Conservation (phyloP, 2,797 vertebrate genomes). For the Phylloscopus collybita region DNA sequence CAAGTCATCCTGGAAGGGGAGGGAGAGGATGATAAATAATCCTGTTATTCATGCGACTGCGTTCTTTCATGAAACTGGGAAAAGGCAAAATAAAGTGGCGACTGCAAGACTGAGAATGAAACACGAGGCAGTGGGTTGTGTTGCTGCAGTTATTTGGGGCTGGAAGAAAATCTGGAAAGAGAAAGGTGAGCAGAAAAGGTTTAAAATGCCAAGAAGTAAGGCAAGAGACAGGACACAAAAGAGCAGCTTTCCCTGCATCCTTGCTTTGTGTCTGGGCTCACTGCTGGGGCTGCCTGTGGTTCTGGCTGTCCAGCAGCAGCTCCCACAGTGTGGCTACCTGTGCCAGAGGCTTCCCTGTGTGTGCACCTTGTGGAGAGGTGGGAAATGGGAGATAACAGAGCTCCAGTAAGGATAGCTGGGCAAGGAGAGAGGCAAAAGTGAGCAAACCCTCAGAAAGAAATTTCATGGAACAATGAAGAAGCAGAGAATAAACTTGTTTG, state of each 20-base stretch:
- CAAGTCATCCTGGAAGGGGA: conserved; percentile 70
- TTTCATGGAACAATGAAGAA: not conserved
- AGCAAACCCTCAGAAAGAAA: not conserved
- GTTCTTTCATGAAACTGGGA: conserved; percentile 65
- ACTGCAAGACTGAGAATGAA: conserved; percentile 3
- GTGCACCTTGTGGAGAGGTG: not conserved
- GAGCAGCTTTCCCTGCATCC: not conserved
- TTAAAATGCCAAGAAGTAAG: not conserved
- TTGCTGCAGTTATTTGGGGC: not conserved
- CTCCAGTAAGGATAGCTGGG: not conserved
- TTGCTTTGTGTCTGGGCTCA: not conserved
- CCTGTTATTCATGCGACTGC: conserved; percentile 62
- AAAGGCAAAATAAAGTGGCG: conserved; percentile 56
- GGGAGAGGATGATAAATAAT: conserved; percentile 72
- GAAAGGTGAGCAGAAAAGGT: conserved; percentile 32
- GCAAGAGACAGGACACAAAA: not conserved
- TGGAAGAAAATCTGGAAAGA: not conserved
- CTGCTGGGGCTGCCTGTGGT: not conserved
- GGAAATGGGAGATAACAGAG: not conserved
- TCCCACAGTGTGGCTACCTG: fast-evolving
- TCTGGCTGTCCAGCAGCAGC: not conserved
- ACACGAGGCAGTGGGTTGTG: not conserved
- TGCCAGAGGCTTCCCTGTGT: not conserved
- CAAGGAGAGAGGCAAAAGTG: not conserved
- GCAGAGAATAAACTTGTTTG: not conserved